Base-by-base conservation (phyloP, 2,113 vertebrate species). In the Dasyprocta punctata region DNA sequence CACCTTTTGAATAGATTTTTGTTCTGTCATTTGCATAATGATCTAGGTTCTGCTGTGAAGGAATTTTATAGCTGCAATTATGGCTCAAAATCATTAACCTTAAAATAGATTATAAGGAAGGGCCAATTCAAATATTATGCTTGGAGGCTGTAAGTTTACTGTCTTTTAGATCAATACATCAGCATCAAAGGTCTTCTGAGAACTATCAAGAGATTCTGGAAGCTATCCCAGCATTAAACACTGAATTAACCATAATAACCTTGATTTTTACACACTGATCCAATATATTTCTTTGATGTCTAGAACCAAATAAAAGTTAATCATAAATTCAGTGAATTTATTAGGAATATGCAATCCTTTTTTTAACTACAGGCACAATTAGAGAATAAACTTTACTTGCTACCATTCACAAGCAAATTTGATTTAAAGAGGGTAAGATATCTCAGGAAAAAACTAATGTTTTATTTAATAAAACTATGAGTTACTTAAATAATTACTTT, bases 291-390 rank as follows among this genome's bases (percentile, higher is more conserved):
- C 82, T 84, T 89, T 91, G 33, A 47, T 49, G 9, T 86, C 41
- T 60, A 90, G n/a, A 89, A 33, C 8, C 71, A 89, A 86, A 86
- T 85, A 77, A 94, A 81, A 92, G 22, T 86, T 89, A 82, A 89
- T 77, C 17, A 75, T 38, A 86, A 77, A 38, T 81, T 52, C 7
- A 36, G 63, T 82, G 14, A 89, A 86, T 77, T 67, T 33, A 56
- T 67, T 65, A 93, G 44, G 92, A 84, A 81, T 44, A 14, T 73
- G 9, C 19, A 56, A 65, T 73, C 30, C 11, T 78, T 4, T 41
- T 54, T 90, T 85, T 90, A 26, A 92, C 44, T 67, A 41, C 5
- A 41, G 33, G 7, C 4, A 47, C 2, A 77, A 11, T 69, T 54
- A 80, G 2, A 60, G 26, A 84, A 78, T 28, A 9, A 81, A 3